Percentiles rank a stretch among this genome's conserved stretches.
Evolutionary conservation across 2,797 vertebrate genomes (phyloP).

Genomic region (Denticeps clupeoides): DNA sequence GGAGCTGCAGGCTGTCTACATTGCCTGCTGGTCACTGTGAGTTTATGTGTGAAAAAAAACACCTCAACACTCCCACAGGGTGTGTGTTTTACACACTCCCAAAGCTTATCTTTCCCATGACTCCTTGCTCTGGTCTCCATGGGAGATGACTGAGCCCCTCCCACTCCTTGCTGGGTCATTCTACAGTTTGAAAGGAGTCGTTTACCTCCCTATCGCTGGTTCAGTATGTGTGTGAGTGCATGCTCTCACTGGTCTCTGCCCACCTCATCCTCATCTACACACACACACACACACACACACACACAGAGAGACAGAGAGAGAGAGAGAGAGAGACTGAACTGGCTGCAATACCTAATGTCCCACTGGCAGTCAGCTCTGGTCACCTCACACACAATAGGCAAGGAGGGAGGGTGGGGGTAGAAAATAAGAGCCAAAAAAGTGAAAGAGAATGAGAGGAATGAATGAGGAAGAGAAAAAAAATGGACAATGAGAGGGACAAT

Average conservation of each 20-base stretch:
- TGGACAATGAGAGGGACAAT: conserved; percentile 6
- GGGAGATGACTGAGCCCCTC: conserved; percentile 49
- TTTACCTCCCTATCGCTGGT: conserved; percentile 49
- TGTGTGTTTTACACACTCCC: conserved; percentile 36
- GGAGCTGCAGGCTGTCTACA: no score
- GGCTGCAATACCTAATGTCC: conserved; percentile 8
- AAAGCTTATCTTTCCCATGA: conserved; percentile 80
- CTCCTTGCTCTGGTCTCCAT: conserved; percentile 48
- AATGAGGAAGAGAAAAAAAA: conserved; percentile 3
- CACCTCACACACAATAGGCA: conserved; percentile 11
- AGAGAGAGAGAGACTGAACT: no score
- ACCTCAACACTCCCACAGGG: conserved; percentile 25
- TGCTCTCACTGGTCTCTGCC: no score
- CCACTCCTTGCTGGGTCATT: conserved; percentile 51
- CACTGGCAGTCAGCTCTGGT: conserved; percentile 3
- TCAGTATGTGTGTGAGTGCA: conserved; percentile 13
- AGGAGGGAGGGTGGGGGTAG: conserved; percentile 1
- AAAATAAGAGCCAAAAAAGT: conserved; percentile 3
- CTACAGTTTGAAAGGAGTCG: conserved; percentile 70
- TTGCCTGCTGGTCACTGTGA: background rate
- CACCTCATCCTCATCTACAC: background rate
- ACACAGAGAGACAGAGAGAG: no score
- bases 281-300: background rate
- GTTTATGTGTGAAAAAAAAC: conserved; percentile 18
- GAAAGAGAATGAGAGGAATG: background rate